phyloP scores from a whole-genome alignment of 2,797 vertebrate species.

The Melanotaenia parkinsoni region DNA sequence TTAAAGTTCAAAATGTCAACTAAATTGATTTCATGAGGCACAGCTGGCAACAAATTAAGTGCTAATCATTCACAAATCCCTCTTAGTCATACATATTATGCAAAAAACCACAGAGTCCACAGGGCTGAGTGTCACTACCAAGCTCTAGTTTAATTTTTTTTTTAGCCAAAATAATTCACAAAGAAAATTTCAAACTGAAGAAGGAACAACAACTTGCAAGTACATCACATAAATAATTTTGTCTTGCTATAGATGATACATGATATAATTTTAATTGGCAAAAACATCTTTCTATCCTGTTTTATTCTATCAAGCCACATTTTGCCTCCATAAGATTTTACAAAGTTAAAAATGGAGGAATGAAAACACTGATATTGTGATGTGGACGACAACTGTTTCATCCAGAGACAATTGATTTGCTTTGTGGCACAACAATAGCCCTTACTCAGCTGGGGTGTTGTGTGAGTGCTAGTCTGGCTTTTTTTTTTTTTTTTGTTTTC shows the following conservation, averaged over 20 bases:
- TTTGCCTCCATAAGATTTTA: slow-evolving; percentile 37
- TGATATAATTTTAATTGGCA: slow-evolving; percentile 16
- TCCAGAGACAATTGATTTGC: slow-evolving; percentile 82
- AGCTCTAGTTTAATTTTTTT: neutral
- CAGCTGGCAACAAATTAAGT: slow-evolving; percentile 71
- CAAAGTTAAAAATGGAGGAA: slow-evolving; percentile 49
- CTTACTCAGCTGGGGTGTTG: slow-evolving; percentile 79
- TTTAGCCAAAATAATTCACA: neutral
- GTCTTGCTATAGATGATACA: neutral
- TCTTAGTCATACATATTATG: slow-evolving; percentile 46
- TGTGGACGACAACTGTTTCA: slow-evolving; percentile 63
- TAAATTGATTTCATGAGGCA: slow-evolving; percentile 77
- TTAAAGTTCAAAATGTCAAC: slow-evolving; percentile 79
- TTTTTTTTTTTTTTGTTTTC: slow-evolving; percentile 56
- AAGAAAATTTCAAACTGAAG: neutral
- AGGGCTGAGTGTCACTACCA: slow-evolving; percentile 15
- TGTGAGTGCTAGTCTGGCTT: slow-evolving; percentile 68
- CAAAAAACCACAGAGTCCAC: slow-evolving; percentile 31
- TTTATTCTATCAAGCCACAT: slow-evolving; percentile 11
- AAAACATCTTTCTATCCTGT: neutral
- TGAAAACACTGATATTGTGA: slow-evolving; percentile 68
- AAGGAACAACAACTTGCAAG: neutral
- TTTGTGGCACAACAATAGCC: slow-evolving; percentile 70
- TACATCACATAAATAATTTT: neutral
- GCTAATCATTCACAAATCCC: slow-evolving; percentile 77